These are phyloP conservation scores for Lasaia peninsularis DNA, from an alignment of 1,140 invertebrate genomes.

Conservation along the genomic window DNA sequence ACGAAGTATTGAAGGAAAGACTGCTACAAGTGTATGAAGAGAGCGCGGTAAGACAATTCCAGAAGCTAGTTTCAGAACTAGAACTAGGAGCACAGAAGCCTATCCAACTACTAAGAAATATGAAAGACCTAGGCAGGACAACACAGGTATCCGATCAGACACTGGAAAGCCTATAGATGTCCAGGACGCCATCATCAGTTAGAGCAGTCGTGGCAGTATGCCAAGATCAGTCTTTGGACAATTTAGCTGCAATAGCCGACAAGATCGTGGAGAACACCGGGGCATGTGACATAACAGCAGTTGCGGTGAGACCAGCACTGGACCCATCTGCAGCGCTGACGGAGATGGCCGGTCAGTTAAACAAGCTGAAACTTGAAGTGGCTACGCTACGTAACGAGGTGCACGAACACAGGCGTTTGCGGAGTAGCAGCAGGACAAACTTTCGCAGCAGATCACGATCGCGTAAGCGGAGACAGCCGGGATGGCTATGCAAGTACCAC, in stretches of 20 bases:
- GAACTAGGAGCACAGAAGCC: neutral
- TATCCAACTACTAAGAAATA: neutral
- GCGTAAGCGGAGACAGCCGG: neutral
- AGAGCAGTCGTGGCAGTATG: too few species aligned
- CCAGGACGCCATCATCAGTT: too few species aligned
- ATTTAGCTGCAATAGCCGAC: too few species aligned
- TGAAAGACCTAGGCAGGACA: too few species aligned
- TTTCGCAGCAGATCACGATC: neutral
- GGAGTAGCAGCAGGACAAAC: neutral
- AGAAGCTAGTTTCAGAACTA: neutral
- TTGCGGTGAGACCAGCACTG: neutral
- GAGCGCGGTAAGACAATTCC: neutral
- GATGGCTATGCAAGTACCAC: slow-evolving; percentile 1
- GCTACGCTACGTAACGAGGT: neutral
- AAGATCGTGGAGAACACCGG: too few species aligned
- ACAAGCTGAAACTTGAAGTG: neutral
- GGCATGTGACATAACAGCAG: neutral
- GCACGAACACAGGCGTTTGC: neutral
- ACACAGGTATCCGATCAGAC: too few species aligned
- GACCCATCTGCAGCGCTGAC: neutral
- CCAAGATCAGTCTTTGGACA: too few species aligned
- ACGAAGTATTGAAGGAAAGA: too few species aligned
- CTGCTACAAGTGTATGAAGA: too few species aligned
- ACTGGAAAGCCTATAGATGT: too few species aligned
- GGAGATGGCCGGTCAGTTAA: neutral